A percentile compares a stretch with the other conserved stretches of the same genome.
Evolutionary conservation across 2,888 invertebrate species (phyloP).

Genomic region (Micropterix aruncella): DNA sequence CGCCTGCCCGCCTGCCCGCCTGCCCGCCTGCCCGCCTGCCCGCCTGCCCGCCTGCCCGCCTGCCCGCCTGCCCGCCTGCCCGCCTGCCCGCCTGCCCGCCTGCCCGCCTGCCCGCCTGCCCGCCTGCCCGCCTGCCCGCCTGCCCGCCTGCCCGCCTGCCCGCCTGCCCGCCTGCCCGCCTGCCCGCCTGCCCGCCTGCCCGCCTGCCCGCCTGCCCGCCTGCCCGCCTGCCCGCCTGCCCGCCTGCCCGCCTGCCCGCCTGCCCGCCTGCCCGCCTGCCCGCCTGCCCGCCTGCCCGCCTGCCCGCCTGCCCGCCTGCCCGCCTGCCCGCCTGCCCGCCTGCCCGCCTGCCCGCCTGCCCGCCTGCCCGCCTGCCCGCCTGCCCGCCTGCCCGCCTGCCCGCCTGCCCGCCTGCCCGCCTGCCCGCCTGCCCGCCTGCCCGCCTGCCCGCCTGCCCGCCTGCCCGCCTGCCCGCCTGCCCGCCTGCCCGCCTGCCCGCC

Average conservation of each 20-base stretch:
- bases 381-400: constrained; percentile 4
- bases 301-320: constrained; percentile 4
- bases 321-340: constrained; percentile 4
- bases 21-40: constrained; percentile 4
- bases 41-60: constrained; percentile 4
- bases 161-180: constrained; percentile 4
- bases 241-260: constrained; percentile 4
- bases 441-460: constrained; percentile 2
- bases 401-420: constrained; percentile 4
- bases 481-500: constrained; percentile 2
- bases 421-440: constrained; percentile 3
- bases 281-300: constrained; percentile 4
- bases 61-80: constrained; percentile 4
- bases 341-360: constrained; percentile 4
- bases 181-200: constrained; percentile 4
- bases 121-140: constrained; percentile 4
- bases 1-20: constrained; percentile 4
- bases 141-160: constrained; percentile 4
- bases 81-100: constrained; percentile 4
- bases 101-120: constrained; percentile 4
- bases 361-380: constrained; percentile 4
- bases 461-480: constrained; percentile 3
- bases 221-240: constrained; percentile 4
- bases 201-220: constrained; percentile 4
- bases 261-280: constrained; percentile 4